A percentile compares a stretch with the other conserved stretches of the same genome.
These are phyloP conservation scores for Seriola aureovittata DNA, from an alignment of 2,113 vertebrate species.

Conservation along the genomic window DNA sequence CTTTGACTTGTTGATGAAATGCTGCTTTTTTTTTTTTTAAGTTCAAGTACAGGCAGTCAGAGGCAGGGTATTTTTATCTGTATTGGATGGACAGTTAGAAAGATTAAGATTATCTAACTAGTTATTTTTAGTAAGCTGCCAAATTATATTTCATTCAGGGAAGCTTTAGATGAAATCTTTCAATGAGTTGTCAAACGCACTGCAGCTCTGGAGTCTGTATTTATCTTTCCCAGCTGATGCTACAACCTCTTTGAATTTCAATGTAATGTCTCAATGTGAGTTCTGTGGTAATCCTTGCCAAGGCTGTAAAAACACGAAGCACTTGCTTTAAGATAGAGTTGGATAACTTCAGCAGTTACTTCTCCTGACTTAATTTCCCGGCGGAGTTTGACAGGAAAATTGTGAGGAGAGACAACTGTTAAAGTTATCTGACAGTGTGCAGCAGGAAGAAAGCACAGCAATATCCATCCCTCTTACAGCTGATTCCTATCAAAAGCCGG, in stretches of 20 bases:
- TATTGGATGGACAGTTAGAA: slow-evolving; percentile 23
- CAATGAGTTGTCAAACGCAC: slow-evolving; percentile 47
- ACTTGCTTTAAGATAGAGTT: slow-evolving; percentile 49
- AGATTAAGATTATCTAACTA: slow-evolving; percentile 45
- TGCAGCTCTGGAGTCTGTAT: slow-evolving; percentile 31
- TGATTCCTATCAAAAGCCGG: slow-evolving; percentile 69
- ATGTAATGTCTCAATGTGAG: slow-evolving; percentile 46
- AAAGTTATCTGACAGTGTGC: slow-evolving; percentile 68
- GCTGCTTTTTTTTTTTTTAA: slow-evolving; percentile 14
- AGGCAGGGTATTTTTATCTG: slow-evolving; percentile 37
- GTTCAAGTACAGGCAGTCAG: not conserved
- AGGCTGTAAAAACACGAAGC: slow-evolving; percentile 37
- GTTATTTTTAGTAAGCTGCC: slow-evolving; percentile 53
- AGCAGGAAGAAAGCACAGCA: slow-evolving; percentile 37
- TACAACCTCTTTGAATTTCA: slow-evolving; percentile 46
- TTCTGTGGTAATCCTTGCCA: slow-evolving; percentile 43
- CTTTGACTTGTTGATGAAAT: slow-evolving; percentile 36
- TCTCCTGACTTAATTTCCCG: slow-evolving; percentile 75
- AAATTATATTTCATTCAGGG: slow-evolving; percentile 33
- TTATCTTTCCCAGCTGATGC: slow-evolving; percentile 51
- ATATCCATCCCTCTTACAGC: slow-evolving; percentile 60
- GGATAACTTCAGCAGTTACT: slow-evolving; percentile 65
- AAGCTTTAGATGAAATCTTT: slow-evolving; percentile 52
- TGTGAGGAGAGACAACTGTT: slow-evolving; percentile 63
- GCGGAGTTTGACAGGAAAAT: slow-evolving; percentile 56